Evolutionary conservation across 2,113 vertebrate genomes (phyloP), one percentile per base, ranked within the genome.

Genomic region (Etheostoma spectabile): DNA sequence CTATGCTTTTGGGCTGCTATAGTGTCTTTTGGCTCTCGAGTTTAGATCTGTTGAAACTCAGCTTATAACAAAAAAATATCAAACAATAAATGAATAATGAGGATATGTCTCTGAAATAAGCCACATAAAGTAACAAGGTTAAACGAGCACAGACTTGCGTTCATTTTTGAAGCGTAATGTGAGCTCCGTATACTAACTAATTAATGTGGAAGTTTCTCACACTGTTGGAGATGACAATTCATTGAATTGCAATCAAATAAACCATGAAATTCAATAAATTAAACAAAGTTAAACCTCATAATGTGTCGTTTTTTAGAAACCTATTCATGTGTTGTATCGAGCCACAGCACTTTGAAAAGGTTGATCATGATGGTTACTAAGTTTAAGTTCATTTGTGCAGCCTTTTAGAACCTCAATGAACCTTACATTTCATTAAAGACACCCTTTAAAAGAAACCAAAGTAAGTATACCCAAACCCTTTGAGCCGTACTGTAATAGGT

Each of bases 141-240:
- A 67, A 71, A 66, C 30, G 19, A 49, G 51, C 45, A 49, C 49
- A 61, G 27, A 45, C 5, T 70, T 35, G 8, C 5, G 22, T 77
- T 85, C 4, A 67, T 70, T 82, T 19, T 67, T 13, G 57, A 18
- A 77, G 55, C 15, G 51, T 24, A 48, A 10, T 64, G 42, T 59
- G 46, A 21, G 35, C 65, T 74, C 35, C 57, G 6, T 53, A 42
- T 45, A 13, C 1, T 15, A 15, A 82, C 68, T 75, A 82, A 74
- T 82, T 46, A 5, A 61, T 33, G 73, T 69, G 16, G 1, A n/a
- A 21, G 8, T 76, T 85, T 68, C 3, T 56, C 6, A 46, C 21
- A 57, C n/a, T 64, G 68, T 74, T 24, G 3, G 7, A 63, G 33
- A 59, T 11, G 18, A 21, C 14, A 71, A n/a, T 68, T 67, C 24